Evolutionary conservation across 1,140 invertebrate species (phyloP).

Genomic region (Temnothorax nylanderi): DNA sequence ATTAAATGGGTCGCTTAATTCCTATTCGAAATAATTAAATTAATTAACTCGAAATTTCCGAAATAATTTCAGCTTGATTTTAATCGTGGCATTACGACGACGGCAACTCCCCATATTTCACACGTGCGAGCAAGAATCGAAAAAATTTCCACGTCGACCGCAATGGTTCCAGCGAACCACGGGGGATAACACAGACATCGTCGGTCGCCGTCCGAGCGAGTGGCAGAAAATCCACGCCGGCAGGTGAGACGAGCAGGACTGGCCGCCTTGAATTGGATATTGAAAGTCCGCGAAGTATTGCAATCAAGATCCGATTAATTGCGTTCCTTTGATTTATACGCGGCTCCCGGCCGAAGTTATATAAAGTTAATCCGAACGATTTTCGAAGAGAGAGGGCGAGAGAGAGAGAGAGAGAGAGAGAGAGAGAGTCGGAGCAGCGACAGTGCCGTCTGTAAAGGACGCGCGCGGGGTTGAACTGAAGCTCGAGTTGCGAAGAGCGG

Average conservation of each 20-base stretch:
- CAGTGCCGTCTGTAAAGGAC: slow-evolving; percentile 13
- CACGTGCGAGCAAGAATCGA: too few relatives aligned
- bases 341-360: slow-evolving; percentile 48
- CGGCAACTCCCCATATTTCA: background rate
- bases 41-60: background rate
- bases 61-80: background rate
- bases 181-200: background rate
- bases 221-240: slow-evolving; percentile 22
- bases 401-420: background rate
- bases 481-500: slow-evolving; percentile 3
- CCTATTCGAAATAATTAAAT: background rate
- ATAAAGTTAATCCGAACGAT: slow-evolving; percentile 68
- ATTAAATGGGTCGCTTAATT: too few relatives aligned
- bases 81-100: background rate
- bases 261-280: slow-evolving; percentile 67
- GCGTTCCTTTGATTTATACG: slow-evolving; percentile 73
- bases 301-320: slow-evolving; percentile 74
- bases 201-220: background rate
- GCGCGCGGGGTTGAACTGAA: background rate
- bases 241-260: background rate
- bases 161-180: background rate
- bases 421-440: background rate
- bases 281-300: slow-evolving; percentile 73
- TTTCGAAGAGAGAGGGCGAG: slow-evolving; percentile 6
- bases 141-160: background rate